Percentiles rank a stretch among this genome's conserved stretches.
Evolutionary conservation across 2,797 vertebrate genomes (phyloP).

Genomic region (Odontamblyopus rebecca): DNA sequence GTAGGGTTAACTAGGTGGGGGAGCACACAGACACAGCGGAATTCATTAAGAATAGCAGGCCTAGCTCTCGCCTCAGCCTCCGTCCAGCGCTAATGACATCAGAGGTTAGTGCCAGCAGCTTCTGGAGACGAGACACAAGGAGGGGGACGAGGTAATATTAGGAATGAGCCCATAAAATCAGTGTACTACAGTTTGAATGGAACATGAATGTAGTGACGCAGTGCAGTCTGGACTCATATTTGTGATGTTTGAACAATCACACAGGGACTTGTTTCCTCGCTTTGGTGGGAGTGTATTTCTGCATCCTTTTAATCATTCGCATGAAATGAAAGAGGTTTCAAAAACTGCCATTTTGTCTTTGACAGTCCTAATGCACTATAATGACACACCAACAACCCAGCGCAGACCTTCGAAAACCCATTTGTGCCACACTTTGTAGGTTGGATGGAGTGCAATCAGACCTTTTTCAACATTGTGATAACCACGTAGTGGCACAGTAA

Average conservation of each 20-base stretch:
- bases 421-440: conserved; percentile 70
- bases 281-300: conserved; percentile 56
- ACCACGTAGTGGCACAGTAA: conserved; percentile 68
- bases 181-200: conserved; percentile 12
- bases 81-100: conserved; percentile 90
- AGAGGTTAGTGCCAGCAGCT: conserved; percentile 83
- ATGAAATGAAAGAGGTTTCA: conserved; percentile 58
- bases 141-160: conserved; percentile 30
- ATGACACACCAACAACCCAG: conserved; percentile 68
- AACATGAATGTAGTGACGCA: conserved; percentile 7
- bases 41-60: conserved; percentile 89
- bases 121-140: conserved; percentile 31
- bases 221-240: conserved; percentile 22
- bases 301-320: conserved; percentile 69
- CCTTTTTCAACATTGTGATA: conserved; percentile 73
- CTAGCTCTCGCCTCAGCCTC: conserved; percentile 74
- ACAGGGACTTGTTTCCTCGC: conserved; percentile 38
- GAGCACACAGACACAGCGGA: conserved; percentile 85
- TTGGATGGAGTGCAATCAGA: conserved; percentile 73
- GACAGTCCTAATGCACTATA: conserved; percentile 75
- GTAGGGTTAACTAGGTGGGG: conserved; percentile 85
- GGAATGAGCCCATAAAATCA: conserved; percentile 36
- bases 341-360: conserved; percentile 62
- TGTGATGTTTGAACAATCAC: conserved; percentile 22
- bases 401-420: conserved; percentile 66